phyloP scores from a whole-genome alignment of 1,140 invertebrate genomes.

The Drosophila auraria region DNA sequence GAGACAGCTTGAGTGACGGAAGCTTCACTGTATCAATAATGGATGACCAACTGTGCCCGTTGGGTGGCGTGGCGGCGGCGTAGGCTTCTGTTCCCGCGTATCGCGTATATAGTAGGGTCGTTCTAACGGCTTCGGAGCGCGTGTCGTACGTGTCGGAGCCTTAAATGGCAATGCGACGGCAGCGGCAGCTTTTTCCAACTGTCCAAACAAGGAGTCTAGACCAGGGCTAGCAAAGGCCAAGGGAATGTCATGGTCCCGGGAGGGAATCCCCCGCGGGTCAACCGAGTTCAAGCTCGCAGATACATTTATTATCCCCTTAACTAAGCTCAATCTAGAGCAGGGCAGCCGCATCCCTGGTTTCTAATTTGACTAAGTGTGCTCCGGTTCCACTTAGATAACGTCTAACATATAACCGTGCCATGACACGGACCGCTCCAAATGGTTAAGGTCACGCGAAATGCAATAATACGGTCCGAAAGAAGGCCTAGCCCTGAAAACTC shows the following conservation, averaged over 20 bases:
- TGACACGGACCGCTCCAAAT: slow-evolving; percentile 50
- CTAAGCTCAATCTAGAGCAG: slow-evolving; percentile 10
- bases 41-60: slow-evolving; percentile 28
- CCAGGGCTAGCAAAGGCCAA: slow-evolving; percentile 22
- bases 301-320: slow-evolving; percentile 11
- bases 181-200: slow-evolving; percentile 32
- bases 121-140: slow-evolving; percentile 60
- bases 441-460: slow-evolving; percentile 72
- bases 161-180: slow-evolving; percentile 52
- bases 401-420: slow-evolving; percentile 35
- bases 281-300: slow-evolving; percentile 21
- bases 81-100: slow-evolving; percentile 14
- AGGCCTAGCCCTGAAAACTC: slow-evolving; percentile 23
- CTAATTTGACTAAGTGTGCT: slow-evolving; percentile 72
- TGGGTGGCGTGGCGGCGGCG: slow-evolving; percentile 3
- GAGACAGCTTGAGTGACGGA: not conserved
- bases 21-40: slow-evolving; percentile 39
- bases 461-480: slow-evolving; percentile 50
- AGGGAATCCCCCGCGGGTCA: slow-evolving; percentile 18
- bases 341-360: slow-evolving; percentile 36
- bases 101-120: slow-evolving; percentile 42
- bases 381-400: slow-evolving; percentile 43
- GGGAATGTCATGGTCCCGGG: not conserved
- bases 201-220: slow-evolving; percentile 59
- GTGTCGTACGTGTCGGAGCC: slow-evolving; percentile 63